Conservation (phyloP, 2,888 invertebrate species). For the Candidula unifasciata region DNA sequence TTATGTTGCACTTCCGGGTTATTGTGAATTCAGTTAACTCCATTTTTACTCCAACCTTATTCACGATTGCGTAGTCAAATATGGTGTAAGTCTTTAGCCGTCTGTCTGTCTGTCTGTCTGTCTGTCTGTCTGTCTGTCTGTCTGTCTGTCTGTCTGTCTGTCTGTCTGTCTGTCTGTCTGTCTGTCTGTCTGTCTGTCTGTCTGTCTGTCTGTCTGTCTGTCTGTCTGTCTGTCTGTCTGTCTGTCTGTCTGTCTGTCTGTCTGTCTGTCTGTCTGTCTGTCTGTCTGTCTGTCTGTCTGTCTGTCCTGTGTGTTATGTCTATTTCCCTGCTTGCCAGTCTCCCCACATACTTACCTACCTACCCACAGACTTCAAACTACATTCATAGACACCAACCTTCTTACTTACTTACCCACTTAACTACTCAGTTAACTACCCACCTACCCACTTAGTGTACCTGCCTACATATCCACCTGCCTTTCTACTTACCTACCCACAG, state of each 20-base stretch:
- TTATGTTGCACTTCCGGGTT: too few relatives aligned
- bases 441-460: too few relatives aligned
- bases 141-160: background rate
- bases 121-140: background rate
- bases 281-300: background rate
- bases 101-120: background rate
- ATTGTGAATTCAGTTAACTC: too few relatives aligned
- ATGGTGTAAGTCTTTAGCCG: too few relatives aligned
- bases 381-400: too few relatives aligned
- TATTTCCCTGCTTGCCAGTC: background rate
- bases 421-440: too few relatives aligned
- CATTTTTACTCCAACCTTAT: background rate
- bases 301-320: background rate
- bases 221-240: background rate
- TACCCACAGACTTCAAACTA: too few relatives aligned
- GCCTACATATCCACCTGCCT: too few relatives aligned
- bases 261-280: background rate
- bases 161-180: background rate
- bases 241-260: background rate
- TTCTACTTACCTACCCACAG: too few relatives aligned
- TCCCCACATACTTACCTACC: background rate
- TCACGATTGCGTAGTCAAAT: background rate
- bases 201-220: background rate
- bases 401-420: too few relatives aligned
- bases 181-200: background rate